phyloP scores from a whole-genome alignment of 2,888 invertebrate species.

The Monoplex corrugatus region DNA sequence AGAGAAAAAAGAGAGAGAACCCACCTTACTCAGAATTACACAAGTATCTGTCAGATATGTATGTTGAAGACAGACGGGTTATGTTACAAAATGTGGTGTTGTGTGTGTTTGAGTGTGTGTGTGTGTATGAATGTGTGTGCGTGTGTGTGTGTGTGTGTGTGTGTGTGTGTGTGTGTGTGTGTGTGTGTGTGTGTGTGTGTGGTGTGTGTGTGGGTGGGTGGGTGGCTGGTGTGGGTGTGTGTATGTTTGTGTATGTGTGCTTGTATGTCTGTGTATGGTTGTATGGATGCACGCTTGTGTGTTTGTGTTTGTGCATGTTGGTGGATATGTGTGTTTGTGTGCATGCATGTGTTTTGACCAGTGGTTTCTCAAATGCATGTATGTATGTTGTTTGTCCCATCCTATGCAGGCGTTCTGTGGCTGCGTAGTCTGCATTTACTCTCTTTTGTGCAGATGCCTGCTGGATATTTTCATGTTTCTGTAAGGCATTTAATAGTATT shows the following conservation, averaged over 20 bases:
- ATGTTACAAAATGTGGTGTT: too few relatives aligned
- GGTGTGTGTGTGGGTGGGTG: neutral
- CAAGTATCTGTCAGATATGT: neutral
- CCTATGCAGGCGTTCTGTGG: too few relatives aligned
- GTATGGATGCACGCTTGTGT: neutral
- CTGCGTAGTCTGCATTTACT: too few relatives aligned
- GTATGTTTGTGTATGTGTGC: too few relatives aligned
- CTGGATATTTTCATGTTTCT: neutral
- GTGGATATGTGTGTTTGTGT: neutral
- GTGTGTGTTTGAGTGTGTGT: too few relatives aligned
- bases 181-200: neutral
- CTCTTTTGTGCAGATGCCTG: too few relatives aligned
- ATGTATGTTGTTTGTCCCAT: too few relatives aligned
- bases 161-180: slow-evolving; percentile 22
- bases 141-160: slow-evolving; percentile 17
- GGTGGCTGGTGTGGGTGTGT: too few relatives aligned
- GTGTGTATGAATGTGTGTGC: neutral
- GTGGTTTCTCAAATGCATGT: too few relatives aligned
- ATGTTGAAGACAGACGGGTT: neutral
- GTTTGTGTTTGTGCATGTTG: neutral
- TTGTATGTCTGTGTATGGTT: slow-evolving; percentile 6
- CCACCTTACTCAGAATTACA: too few relatives aligned
- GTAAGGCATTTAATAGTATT: neutral
- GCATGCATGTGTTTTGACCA: neutral
- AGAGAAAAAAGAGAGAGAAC: too few relatives aligned